phyloP scores from a whole-genome alignment of 1,140 invertebrate species.

The Microplitis mediator region DNA sequence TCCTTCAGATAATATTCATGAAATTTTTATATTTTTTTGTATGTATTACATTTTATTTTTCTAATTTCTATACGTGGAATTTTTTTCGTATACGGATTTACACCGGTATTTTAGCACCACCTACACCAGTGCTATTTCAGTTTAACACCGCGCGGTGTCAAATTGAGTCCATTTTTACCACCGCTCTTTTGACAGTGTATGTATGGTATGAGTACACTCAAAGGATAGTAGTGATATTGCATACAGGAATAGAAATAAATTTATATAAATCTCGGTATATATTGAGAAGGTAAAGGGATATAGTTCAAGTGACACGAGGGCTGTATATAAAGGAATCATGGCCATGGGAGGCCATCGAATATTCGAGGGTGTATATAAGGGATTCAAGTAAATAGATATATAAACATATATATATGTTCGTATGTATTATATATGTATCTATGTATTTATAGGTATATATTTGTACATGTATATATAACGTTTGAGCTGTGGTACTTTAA shows the following conservation, averaged over 20 bases:
- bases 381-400: neutral
- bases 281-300: conserved; percentile 9
- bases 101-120: no score
- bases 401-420: neutral
- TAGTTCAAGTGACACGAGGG: conserved; percentile 1
- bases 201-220: no score
- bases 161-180: no score
- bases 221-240: no score
- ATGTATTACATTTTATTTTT: no score
- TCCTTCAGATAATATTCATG: no score
- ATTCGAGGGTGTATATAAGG: conserved; percentile 1
- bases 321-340: conserved; percentile 7
- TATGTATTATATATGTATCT: conserved; percentile 3
- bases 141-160: no score
- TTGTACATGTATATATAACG: conserved; percentile 21
- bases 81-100: no score
- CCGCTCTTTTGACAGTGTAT: neutral
- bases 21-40: no score
- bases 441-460: conserved; percentile 9
- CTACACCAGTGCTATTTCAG: no score
- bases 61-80: no score
- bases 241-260: neutral
- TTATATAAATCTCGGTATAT: neutral
- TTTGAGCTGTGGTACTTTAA: conserved; percentile 50
- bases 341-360: conserved; percentile 13